phyloP scores from a whole-genome alignment of 2,797 vertebrate genomes.

The Diceros bicornis region DNA sequence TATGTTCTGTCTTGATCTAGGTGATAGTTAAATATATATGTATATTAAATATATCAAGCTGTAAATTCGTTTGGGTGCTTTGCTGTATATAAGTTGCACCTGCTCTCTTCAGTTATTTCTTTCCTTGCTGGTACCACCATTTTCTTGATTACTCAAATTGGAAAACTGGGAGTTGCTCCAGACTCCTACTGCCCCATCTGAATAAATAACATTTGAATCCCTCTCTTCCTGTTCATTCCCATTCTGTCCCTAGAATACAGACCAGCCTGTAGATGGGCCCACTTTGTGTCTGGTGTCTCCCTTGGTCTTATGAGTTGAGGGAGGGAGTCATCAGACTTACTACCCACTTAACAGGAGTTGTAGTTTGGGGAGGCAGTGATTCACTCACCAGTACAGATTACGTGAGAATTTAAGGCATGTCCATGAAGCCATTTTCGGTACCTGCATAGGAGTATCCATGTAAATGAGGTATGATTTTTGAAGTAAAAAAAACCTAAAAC shows the following conservation, averaged over 20 bases:
- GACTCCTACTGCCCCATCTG: background rate
- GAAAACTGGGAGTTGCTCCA: conserved; percentile 1
- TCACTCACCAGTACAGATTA: background rate
- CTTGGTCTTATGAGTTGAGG: background rate
- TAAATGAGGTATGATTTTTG: background rate
- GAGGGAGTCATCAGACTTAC: background rate
- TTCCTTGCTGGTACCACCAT: conserved; percentile 7
- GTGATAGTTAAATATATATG: background rate
- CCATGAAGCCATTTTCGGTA: background rate
- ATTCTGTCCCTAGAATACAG: background rate
- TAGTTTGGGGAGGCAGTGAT: background rate
- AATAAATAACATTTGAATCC: background rate
- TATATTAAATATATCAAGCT: background rate
- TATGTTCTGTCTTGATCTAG: background rate
- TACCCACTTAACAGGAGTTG: background rate
- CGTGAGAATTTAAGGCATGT: background rate
- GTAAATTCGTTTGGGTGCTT: background rate
- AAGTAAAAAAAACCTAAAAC: background rate
- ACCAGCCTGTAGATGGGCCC: background rate
- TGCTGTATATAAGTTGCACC: background rate
- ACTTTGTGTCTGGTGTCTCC: background rate
- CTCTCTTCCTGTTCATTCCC: background rate
- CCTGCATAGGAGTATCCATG: background rate
- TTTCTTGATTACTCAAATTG: conserved; percentile 15
- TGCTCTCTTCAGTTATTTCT: background rate